Percentiles rank a stretch among this genome's conserved stretches.
Evolutionary conservation across 1,140 invertebrate genomes (phyloP).

Genomic region (Monochamus saltuarius): DNA sequence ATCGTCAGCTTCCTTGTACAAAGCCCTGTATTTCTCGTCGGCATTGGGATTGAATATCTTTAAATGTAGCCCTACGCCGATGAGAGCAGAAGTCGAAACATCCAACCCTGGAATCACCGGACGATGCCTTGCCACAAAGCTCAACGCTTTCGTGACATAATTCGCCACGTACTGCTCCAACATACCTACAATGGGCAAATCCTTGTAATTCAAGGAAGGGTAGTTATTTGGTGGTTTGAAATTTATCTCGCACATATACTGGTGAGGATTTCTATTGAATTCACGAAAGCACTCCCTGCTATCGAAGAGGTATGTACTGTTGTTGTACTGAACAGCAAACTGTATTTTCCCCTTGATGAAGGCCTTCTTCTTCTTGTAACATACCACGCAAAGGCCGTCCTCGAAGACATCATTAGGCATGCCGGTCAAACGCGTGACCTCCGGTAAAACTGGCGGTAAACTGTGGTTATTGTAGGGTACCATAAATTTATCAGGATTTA

Average conservation of each 20-base stretch:
- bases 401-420: slow-evolving; percentile 50
- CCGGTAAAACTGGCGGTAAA: slow-evolving; percentile 56
- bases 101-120: slow-evolving; percentile 60
- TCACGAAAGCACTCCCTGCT: slow-evolving; percentile 52
- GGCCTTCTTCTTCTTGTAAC: slow-evolving; percentile 56
- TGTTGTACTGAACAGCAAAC: slow-evolving; percentile 51
- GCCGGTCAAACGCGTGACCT: slow-evolving; percentile 48
- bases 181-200: slow-evolving; percentile 58
- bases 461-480: slow-evolving; percentile 38
- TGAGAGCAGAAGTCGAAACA: slow-evolving; percentile 52
- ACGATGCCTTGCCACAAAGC: slow-evolving; percentile 52
- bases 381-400: slow-evolving; percentile 60
- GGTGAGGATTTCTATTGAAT: slow-evolving; percentile 53
- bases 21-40: slow-evolving; percentile 30
- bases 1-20: slow-evolving; percentile 50
- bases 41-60: slow-evolving; percentile 55
- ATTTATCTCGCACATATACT: slow-evolving; percentile 50
- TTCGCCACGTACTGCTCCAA: slow-evolving; percentile 59
- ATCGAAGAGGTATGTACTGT: slow-evolving; percentile 59
- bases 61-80: slow-evolving; percentile 58
- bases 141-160: slow-evolving; percentile 55
- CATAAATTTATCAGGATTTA: slow-evolving; percentile 50
- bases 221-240: slow-evolving; percentile 50
- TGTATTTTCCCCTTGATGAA: slow-evolving; percentile 51
- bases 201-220: slow-evolving; percentile 49